Percentiles rank a stretch among this genome's conserved stretches.
These are phyloP conservation scores for Sandelia bainsii DNA, from an alignment of 2,797 vertebrate genomes.

Conservation along the genomic window DNA sequence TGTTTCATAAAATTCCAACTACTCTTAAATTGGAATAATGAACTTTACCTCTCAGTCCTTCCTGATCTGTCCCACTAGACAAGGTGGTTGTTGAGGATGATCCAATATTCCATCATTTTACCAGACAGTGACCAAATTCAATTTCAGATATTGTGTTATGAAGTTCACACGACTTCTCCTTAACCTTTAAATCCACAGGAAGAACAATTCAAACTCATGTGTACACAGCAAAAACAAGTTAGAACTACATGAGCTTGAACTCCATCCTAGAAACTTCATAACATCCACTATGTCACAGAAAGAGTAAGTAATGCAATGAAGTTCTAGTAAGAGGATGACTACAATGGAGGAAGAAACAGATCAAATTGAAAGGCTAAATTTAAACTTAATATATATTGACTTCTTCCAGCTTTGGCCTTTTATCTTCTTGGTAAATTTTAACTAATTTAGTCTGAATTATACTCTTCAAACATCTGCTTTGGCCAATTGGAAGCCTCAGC, in stretches of 20 bases:
- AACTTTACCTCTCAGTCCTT: background rate
- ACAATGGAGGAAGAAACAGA: background rate
- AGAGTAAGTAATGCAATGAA: background rate
- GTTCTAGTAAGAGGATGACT: constrained; percentile 7
- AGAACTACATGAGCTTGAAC: constrained; percentile 1
- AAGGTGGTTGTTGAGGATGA: constrained; percentile 9
- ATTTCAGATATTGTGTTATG: constrained; percentile 20
- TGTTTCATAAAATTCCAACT: background rate
- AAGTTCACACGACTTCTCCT: constrained; percentile 4
- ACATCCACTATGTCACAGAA: constrained; percentile 5
- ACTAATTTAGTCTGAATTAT: background rate
- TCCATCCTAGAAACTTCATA: background rate
- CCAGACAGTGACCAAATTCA: background rate
- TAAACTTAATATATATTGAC: background rate
- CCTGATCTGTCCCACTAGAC: background rate
- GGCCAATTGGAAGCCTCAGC: background rate
- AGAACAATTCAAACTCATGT: background rate
- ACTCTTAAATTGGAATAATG: background rate
- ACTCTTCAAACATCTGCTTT: background rate
- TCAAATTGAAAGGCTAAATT: background rate
- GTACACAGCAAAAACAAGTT: background rate
- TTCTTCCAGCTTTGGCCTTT: background rate
- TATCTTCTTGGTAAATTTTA: constrained; percentile 1
- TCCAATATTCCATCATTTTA: constrained; percentile 21
- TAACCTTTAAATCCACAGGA: background rate